Base-by-base conservation (phyloP, 2,797 vertebrate species). In the Premnoplex brunnescens region DNA sequence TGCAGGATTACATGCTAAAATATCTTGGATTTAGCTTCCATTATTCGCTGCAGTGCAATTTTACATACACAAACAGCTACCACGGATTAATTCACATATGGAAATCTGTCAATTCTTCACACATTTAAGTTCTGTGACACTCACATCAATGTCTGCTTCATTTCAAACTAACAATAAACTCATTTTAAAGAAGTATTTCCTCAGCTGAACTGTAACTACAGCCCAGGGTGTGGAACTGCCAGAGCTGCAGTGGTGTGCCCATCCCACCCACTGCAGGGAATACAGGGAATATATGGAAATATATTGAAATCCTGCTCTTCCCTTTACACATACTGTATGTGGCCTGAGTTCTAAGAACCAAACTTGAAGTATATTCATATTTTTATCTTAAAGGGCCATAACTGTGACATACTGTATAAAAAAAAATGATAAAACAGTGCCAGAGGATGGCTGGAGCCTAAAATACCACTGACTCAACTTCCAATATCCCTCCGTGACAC, bases 401-500 rank as follows among this genome's bases (percentile, higher is more conserved):
- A 62, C 6, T 62, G 81, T 13, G 18, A 62, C 7, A 54, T 5
- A n/a, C 3, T 55, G 30, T 19, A 46, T 11, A 74, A 87, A 67
- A 18, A 18, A 66, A 67, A 9, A 8, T 18, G 27, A 64, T 54
- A 41, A 37, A 83, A 58, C 8, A 60, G 41, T 20, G 34, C 41
- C 75, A 71, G 9, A 67, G 19, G 44, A 52, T 46, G 62, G 7
- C 46, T 84, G 27, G 17, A 59, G 30, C 46, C 28, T 71, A 30
- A 41, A 85, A 44, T 3, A 34, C 0, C 26, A 5, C 0, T 32
- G 72, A 6, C 60, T 15, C 64, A n/a, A 24, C 48, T 30, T 68
- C 48, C 56, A 58, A 32, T 19, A 51, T 4, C 60, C 27, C 43
- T 32, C 73, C 36, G 39, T 3, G 6, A 44, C 30, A 72, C 19